Percentiles rank a stretch among this genome's conserved stretches.
Conservation (phyloP, 1,140 invertebrate species). For the Lethocerus indicus region DNA sequence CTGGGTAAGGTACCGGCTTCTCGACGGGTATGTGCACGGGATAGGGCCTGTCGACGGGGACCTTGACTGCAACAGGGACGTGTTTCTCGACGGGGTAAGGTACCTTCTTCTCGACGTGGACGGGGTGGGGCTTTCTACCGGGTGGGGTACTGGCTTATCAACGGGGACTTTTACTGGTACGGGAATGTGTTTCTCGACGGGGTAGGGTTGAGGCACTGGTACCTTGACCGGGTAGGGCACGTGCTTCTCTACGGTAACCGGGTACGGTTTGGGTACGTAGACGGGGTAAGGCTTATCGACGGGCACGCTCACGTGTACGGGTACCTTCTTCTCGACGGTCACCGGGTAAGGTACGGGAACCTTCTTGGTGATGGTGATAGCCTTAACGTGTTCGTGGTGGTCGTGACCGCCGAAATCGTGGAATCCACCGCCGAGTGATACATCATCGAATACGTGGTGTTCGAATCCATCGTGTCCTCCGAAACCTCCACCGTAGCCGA, state of each 20-base stretch:
- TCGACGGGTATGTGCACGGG: conserved; percentile 31
- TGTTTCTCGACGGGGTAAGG: conserved; percentile 32
- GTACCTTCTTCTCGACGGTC: conserved; percentile 22
- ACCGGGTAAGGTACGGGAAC: conserved; percentile 23
- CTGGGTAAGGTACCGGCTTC: conserved; percentile 37
- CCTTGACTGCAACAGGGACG: conserved; percentile 35
- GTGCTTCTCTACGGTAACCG: conserved; percentile 49
- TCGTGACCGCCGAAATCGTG: not conserved
- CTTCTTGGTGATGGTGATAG: conserved; percentile 10
- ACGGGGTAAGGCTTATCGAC: conserved; percentile 15
- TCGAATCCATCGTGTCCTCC: too few species aligned
- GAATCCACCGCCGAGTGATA: too few species aligned
- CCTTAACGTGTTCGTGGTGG: conserved; percentile 6
- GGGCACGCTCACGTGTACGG: conserved; percentile 15
- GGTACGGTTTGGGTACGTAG: conserved; percentile 33
- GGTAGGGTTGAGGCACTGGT: conserved; percentile 36
- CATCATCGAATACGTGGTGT: too few species aligned
- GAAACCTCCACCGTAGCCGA: too few species aligned
- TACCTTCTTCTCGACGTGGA: conserved; percentile 21
- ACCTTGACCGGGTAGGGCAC: conserved; percentile 26
- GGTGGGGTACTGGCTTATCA: conserved; percentile 28
- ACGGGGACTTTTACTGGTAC: conserved; percentile 43
- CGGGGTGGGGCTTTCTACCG: conserved; percentile 24
- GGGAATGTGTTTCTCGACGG: conserved; percentile 35
- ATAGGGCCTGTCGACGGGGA: conserved; percentile 34